Percentiles rank a stretch among this genome's conserved stretches.
phyloP scores from a whole-genome alignment of 2,888 invertebrate species.

The Macrophya annulata region DNA sequence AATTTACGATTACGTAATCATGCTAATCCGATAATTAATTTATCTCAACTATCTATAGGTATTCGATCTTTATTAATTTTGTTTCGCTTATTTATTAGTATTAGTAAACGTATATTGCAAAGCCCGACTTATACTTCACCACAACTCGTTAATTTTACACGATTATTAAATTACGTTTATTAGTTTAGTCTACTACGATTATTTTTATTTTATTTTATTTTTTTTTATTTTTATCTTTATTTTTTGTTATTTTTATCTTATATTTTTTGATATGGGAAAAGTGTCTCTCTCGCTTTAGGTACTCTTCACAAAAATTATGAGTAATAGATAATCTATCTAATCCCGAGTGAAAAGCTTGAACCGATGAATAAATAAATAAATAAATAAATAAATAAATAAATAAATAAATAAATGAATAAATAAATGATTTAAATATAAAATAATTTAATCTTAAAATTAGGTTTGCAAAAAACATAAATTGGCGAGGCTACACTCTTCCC shows the following conservation, averaged over 20 bases:
- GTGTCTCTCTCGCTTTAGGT: slow-evolving; percentile 25
- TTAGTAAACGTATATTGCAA: slow-evolving; percentile 66
- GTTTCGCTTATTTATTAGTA: slow-evolving; percentile 47
- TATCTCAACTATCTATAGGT: slow-evolving; percentile 64
- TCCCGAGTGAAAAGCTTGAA: slow-evolving; percentile 4
- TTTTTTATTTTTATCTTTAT: neutral
- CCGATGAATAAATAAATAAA: neutral
- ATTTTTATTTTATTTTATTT: slow-evolving; percentile 7
- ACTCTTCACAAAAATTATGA: neutral
- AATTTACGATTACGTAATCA: slow-evolving; percentile 65
- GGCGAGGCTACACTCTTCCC: slow-evolving; percentile 48
- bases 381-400: neutral
- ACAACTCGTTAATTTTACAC: slow-evolving; percentile 51
- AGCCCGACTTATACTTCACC: slow-evolving; percentile 63
- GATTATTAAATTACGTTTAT: slow-evolving; percentile 52
- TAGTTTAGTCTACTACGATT: slow-evolving; percentile 45
- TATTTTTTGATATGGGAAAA: slow-evolving; percentile 40
- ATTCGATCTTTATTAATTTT: slow-evolving; percentile 59
- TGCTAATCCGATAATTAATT: slow-evolving; percentile 63
- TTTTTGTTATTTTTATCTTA: neutral
- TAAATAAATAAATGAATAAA: neutral
- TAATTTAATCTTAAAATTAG: neutral
- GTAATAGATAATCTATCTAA: neutral
- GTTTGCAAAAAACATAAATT: neutral
- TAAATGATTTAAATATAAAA: neutral